A percentile compares a stretch with the other conserved stretches of the same genome.
phyloP scores from a whole-genome alignment of 2,888 invertebrate genomes.

The Crioceris asparagi region DNA sequence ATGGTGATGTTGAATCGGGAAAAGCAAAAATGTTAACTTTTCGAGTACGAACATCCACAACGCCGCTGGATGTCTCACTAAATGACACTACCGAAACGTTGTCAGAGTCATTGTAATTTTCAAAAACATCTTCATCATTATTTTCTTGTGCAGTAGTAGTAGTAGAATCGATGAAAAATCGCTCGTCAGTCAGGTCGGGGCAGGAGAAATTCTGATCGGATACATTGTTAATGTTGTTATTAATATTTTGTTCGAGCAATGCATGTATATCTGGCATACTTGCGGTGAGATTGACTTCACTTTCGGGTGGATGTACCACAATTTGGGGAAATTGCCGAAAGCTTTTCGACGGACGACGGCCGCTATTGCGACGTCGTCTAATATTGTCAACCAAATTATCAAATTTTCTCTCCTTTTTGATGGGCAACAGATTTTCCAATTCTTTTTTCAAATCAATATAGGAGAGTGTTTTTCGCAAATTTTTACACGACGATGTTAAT shows the following conservation, averaged over 20 bases:
- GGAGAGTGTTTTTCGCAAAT: constrained; percentile 29
- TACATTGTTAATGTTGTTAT: constrained; percentile 19
- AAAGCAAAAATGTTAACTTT: no score
- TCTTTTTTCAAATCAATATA: constrained; percentile 34
- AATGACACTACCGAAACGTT: constrained; percentile 10
- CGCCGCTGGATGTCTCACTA: no score
- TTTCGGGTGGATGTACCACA: constrained; percentile 29
- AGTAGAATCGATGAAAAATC: constrained; percentile 13
- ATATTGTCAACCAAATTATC: constrained; percentile 15
- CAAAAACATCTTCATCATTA: constrained; percentile 7
- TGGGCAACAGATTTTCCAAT: constrained; percentile 33
- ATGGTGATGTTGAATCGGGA: not conserved
- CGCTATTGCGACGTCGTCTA: constrained; percentile 18
- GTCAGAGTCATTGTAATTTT: constrained; percentile 13
- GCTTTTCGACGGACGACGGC: constrained; percentile 29
- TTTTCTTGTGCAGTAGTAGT: constrained; percentile 10
- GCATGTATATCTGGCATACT: constrained; percentile 34
- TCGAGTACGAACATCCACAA: not conserved
- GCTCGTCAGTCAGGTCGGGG: constrained; percentile 28
- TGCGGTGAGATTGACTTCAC: constrained; percentile 28
- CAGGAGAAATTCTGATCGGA: constrained; percentile 29
- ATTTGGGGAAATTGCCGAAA: constrained; percentile 31
- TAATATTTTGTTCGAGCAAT: constrained; percentile 10
- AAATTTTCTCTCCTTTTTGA: constrained; percentile 18
- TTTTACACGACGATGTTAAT: constrained; percentile 5